Evolutionary conservation across 2,888 invertebrate genomes (phyloP), one percentile per base, ranked within the genome.

Genomic region (Calameuta pallipes): DNA sequence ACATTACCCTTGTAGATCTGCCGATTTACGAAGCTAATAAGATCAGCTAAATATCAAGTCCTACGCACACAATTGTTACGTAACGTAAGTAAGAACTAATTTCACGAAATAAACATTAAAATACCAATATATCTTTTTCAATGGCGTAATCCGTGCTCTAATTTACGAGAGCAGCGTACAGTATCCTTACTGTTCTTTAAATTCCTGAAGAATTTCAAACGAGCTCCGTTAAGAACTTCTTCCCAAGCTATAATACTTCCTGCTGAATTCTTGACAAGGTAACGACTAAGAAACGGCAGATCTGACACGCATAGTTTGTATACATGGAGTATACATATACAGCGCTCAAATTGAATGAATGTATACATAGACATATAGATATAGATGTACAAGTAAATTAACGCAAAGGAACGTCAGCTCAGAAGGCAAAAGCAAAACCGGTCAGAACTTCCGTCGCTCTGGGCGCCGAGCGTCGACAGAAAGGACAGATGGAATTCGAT

Each of bases 191-290:
- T 23, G 41, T 56, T 56, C 23, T 56, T 56, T 2, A 56, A 56
- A 56, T 56, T 56, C 15, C 41, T 56, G 6, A 56, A 56, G 41
- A 56, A 9, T 56, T 56, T 56, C 23, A 56, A 56, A 0, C 41
- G 1, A 56, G 41, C 6, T 56, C 41, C 41, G 41, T 56, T 56
- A 56, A 56, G 41, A 56, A 56, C 41, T 23, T 56, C 41, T 56
- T 56, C 41, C 23, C 41, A 56, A 23, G 41, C 41, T 1, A 15
- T 23, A 23, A 56, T 23, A 56, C 80, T 83, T 83, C 76, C 80
- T 77, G 76, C 74, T 76, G 80, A 86, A 86, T 86, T 85, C 83
- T 83, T 83, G 85, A 82, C 86, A 86, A 86, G 85, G 83, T 84
- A 81, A 75, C 86, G 73, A 83, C 75, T 78, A 76, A 82, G 81